These are phyloP conservation scores for Parascotia fuliginaria DNA, from an alignment of 2,888 invertebrate species.

Conservation along the genomic window DNA sequence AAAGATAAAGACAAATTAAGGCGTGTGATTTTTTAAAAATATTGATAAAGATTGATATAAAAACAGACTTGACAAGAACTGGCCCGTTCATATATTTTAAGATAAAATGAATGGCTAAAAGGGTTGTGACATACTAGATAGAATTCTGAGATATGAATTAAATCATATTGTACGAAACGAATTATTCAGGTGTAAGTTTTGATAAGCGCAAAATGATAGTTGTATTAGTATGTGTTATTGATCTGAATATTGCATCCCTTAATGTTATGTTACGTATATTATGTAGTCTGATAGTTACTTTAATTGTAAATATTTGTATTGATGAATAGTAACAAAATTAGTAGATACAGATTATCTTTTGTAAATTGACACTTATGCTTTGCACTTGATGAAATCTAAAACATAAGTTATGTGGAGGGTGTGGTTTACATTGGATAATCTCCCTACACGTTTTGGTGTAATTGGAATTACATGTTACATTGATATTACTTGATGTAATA, in stretches of 20 bases:
- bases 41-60: too few species aligned
- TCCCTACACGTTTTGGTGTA: constrained; percentile 46
- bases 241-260: constrained; percentile 34
- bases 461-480: constrained; percentile 61
- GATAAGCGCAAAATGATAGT: constrained; percentile 9
- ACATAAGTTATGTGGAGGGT: constrained; percentile 24
- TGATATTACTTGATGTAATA: constrained; percentile 77
- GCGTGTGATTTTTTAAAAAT: too few species aligned
- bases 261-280: constrained; percentile 9
- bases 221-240: constrained; percentile 20
- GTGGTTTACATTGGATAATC: constrained; percentile 28
- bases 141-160: constrained; percentile 25
- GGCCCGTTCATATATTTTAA: background rate
- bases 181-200: constrained; percentile 30
- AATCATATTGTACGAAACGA: constrained; percentile 28
- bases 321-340: constrained; percentile 1
- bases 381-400: constrained; percentile 15
- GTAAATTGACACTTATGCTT: constrained; percentile 10
- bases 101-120: constrained; percentile 33
- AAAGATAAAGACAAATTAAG: too few species aligned
- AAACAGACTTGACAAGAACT: background rate
- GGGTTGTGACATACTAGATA: constrained; percentile 45
- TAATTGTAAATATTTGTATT: constrained; percentile 26
- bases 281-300: constrained; percentile 7
- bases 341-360: constrained; percentile 19